Evolutionary conservation across 2,888 invertebrate genomes (phyloP), one percentile per base, ranked within the genome.

Genomic region (Iselma pallidipennis): DNA sequence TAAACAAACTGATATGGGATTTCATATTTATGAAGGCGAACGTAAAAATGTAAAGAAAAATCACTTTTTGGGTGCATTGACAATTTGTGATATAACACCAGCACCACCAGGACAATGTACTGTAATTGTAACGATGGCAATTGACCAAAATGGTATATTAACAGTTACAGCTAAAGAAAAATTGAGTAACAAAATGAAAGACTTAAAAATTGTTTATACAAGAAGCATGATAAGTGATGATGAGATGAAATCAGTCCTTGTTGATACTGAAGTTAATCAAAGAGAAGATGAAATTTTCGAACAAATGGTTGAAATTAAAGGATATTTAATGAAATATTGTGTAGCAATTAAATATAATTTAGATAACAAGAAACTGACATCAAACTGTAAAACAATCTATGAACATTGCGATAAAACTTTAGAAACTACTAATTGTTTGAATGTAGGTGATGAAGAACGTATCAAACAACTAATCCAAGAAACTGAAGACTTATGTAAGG

Each of bases 1-100:
- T 45, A 57, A 67, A 19, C 71, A 73, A 58, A 55, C 29, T 2
- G 51, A 33, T 2, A 42, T 63, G 21, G 16, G 10, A 0, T 54
- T 70, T 49, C 28, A 51, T 10, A 57, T 72, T 31, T 72, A 53
- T 45, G 70, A 71, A 55, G 72, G 72, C 0, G 70, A 72, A 54
- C 61, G 70, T 12, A 49, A 50, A 21, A 60, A 61, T 12, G 59
- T 59, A 0, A 50, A 54, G 9, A 57, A 57, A 28, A 71, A 71
- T 53, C 55, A 64, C 9, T 48, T 37, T 12, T 45, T 71, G 14
- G 69, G 64, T 0, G n/a, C 45, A 23, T 56, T 69, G 7, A 54
- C 14, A 14, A 55, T 68, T 12, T 55, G 16, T n/a, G 61, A 61
- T 33, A 33, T 71, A 49, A 66, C 69, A 25, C 63, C 57, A 10